Percentiles rank a stretch among this genome's conserved stretches.
Evolutionary conservation across 2,113 vertebrate genomes (phyloP).

Genomic region (Tapirus terrestris): DNA sequence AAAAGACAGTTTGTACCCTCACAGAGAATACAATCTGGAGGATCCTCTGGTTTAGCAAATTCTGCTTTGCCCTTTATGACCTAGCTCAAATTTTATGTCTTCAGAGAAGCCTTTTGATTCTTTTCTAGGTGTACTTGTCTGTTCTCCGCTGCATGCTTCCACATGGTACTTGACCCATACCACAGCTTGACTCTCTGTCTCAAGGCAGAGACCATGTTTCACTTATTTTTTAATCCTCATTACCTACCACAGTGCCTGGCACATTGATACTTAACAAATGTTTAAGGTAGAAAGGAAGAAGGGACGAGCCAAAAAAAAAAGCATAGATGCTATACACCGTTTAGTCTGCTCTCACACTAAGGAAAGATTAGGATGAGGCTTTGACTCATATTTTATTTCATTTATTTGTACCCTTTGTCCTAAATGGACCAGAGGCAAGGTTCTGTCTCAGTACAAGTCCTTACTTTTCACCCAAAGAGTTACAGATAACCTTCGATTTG

Average conservation of each 20-base stretch:
- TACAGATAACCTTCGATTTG: slow-evolving; percentile 40
- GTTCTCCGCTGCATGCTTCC: background rate
- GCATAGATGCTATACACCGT: background rate
- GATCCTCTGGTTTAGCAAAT: background rate
- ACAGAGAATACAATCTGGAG: background rate
- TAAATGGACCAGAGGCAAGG: slow-evolving; percentile 23
- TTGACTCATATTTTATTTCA: background rate
- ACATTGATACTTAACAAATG: background rate
- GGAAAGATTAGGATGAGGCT: background rate
- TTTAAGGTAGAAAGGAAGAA: background rate
- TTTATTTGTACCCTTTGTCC: slow-evolving; percentile 27
- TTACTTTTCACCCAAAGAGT: background rate
- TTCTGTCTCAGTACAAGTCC: background rate
- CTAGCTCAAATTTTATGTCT: background rate
- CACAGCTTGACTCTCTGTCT: background rate
- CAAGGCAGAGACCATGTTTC: background rate
- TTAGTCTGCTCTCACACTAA: background rate
- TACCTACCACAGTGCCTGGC: background rate
- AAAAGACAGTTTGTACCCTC: no score
- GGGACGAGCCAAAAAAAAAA: background rate
- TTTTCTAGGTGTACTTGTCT: background rate
- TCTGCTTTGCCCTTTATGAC: background rate
- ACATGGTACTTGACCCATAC: background rate
- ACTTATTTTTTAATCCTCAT: background rate
- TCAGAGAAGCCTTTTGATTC: background rate